A percentile compares a stretch with the other conserved stretches of the same genome.
Conservation (phyloP, 2,888 invertebrate species). For the Tachystola acroxantha region DNA sequence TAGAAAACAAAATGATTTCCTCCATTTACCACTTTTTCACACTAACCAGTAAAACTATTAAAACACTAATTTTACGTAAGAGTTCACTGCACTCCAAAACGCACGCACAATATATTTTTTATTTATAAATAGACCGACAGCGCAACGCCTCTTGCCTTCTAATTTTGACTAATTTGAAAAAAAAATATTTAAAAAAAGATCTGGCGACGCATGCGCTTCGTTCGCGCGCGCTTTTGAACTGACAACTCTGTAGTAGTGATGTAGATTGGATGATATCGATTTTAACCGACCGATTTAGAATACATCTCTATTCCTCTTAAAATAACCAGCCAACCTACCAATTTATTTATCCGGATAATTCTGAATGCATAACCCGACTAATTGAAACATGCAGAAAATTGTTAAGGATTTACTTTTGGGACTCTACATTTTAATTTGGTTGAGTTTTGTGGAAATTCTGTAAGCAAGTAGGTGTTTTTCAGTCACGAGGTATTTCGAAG, state of each 20-base stretch:
- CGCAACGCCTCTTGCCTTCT: conserved; percentile 31
- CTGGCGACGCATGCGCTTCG: conserved; percentile 42
- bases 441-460: conserved; percentile 10
- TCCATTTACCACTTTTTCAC: conserved; percentile 3
- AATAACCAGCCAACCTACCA: conserved; percentile 10
- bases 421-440: conserved; percentile 11
- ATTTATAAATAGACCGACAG: conserved; percentile 47
- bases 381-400: conserved; percentile 12
- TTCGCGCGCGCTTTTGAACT: conserved; percentile 50
- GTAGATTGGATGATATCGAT: conserved; percentile 27
- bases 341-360: conserved; percentile 15
- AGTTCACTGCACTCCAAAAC: conserved; percentile 65
- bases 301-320: conserved; percentile 5
- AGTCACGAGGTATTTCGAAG: conserved; percentile 24
- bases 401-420: no score
- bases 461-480: conserved; percentile 2
- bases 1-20: conserved; percentile 11
- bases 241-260: conserved; percentile 34
- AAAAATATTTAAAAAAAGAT: conserved; percentile 22
- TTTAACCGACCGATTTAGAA: conserved; percentile 35
- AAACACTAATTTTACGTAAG: conserved; percentile 20
- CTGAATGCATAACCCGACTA: conserved; percentile 15
- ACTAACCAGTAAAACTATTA: conserved; percentile 15
- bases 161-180: conserved; percentile 22
- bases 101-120: conserved; percentile 34